Base-by-base conservation (phyloP, 37 sponge, comb jelly and placozoan genomes). In the Petrosia ficiformis region DNA sequence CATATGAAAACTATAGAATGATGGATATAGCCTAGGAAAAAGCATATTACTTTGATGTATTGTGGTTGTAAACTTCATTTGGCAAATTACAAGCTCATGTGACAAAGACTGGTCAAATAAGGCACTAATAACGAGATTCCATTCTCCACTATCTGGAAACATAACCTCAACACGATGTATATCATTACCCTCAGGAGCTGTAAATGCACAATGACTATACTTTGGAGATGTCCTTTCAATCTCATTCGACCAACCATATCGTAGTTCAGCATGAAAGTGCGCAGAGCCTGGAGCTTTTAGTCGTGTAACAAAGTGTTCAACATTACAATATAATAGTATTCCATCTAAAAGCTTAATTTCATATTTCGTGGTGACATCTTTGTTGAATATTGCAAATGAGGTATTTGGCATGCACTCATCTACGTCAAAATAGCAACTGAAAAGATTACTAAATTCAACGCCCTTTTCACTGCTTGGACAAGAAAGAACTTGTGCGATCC, bases 111-210 rank as follows among this genome's bases (percentile, higher is more conserved):
- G 54, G 14, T 48, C 14, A 8, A 48, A 19, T 8, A 19, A 19
- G 24, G 78, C 78, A 67, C 37, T 61, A 2, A 77, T 1, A 32
- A 1, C 29, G 0, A 77, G 36, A 43, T 67, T 29, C 78, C 78
- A 77, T 44, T 28, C 32, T 3, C 78, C 68, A 8, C 54, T n/a
- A 5, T 1, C 10, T 30, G 78, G 78, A 67, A 77, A 67, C 1
- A 43, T 24, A 3, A 68, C 3, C 11, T 40, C 37, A 1, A 77
- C 16, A 29, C 43, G 36, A 22, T 39, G n/a, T 8, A 33, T 24
- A 19, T 11, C 35, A 66, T 30, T 37, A 30, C 44, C 2, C 0
- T 21, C n/a, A 4, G 59, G 28, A 54, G 29, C 25, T n/a, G 33
- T n/a, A 11, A 54, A 35, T 29, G 31, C 54, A 48, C 54, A 48